Base-by-base conservation (phyloP, 2,888 invertebrate genomes). In the Danaus chrysippus region DNA sequence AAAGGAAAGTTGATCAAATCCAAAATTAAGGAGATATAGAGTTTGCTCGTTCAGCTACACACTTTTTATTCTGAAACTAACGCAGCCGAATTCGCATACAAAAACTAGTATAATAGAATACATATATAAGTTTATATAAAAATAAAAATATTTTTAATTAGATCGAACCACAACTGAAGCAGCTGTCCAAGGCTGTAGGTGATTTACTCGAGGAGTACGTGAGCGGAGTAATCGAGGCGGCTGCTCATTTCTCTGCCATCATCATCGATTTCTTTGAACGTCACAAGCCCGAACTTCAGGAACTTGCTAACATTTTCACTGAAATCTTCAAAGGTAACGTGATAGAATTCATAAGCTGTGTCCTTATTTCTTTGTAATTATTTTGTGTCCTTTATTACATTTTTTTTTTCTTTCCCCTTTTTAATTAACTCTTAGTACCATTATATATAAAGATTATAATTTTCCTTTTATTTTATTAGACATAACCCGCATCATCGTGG, bases 211-310 rank as follows among this genome's bases (percentile, higher is more conserved):
- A 91, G 53, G 83, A 84, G 60, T 72, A 90, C 65, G 70, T 89
- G 46, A 79, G 91, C 17, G 83, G 89, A 0, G 68, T 85, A 0
- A 72, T 91, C 43, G 87, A 91, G 56, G 63, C 92, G 5, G 74
- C 92, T 1, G 91, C 93, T 0, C 85, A 91, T 62, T 86, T 92
- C 67, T 70, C 93, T 1, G 93, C 92, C 12, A 82, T 93, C 44
- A 68, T 92, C 49, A 76, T 91, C 0, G 90, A 92, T 71, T 84
- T 94, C 76, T 79, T 93, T 60, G 94, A 94, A 69, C 92, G 92
- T 62, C 93, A 94, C 78, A 93, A 94, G 79, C 92, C 92, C 12
- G 94, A 95, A 71, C 82, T 95, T 1, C 92, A 94, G 66, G 93
- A 94, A 69, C 74, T 94, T 3, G 86, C 92, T 54, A 88, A 91